Conservation (phyloP, 2,888 invertebrate genomes). For the Anarsia innoxiella region DNA sequence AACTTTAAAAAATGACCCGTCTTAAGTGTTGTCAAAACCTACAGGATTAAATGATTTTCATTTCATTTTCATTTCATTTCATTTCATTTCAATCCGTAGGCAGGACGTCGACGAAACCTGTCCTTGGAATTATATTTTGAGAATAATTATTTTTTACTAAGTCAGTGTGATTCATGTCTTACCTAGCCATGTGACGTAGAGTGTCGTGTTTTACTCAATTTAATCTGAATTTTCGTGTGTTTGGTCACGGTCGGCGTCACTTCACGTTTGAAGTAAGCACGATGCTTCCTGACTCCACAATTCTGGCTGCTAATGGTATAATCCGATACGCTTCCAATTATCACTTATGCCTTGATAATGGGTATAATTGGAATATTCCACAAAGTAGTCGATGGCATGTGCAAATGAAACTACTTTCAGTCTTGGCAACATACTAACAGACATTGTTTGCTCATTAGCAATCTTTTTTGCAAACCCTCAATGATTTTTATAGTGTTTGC, state of each 20-base stretch:
- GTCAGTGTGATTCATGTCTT: too few relatives aligned
- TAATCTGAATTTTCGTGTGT: slow-evolving; percentile 17
- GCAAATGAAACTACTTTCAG: slow-evolving; percentile 33
- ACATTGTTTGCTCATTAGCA: slow-evolving; percentile 39
- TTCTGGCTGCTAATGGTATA: slow-evolving; percentile 4
- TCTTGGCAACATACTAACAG: slow-evolving; percentile 22
- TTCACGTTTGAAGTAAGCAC: too few relatives aligned
- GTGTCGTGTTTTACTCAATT: slow-evolving; percentile 12
- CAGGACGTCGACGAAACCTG: too few relatives aligned
- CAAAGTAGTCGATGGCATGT: slow-evolving; percentile 24
- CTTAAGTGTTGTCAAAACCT: too few relatives aligned
- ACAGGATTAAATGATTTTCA: too few relatives aligned
- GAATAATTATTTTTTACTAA: too few relatives aligned
- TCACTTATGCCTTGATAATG: slow-evolving; percentile 38
- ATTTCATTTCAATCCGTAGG: too few relatives aligned
- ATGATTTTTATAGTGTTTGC: slow-evolving; percentile 29
- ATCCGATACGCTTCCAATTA: background rate
- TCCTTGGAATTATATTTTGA: too few relatives aligned
- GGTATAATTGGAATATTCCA: slow-evolving; percentile 44
- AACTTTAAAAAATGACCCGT: too few relatives aligned
- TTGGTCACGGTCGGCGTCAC: slow-evolving; percentile 30
- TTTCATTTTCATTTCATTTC: too few relatives aligned
- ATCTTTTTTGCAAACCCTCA: slow-evolving; percentile 24
- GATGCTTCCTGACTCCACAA: too few relatives aligned
- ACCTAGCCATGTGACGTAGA: too few relatives aligned